These are phyloP conservation scores for Chrysotoxum bicinctum DNA, from an alignment of 2,888 invertebrate species.

Conservation along the genomic window DNA sequence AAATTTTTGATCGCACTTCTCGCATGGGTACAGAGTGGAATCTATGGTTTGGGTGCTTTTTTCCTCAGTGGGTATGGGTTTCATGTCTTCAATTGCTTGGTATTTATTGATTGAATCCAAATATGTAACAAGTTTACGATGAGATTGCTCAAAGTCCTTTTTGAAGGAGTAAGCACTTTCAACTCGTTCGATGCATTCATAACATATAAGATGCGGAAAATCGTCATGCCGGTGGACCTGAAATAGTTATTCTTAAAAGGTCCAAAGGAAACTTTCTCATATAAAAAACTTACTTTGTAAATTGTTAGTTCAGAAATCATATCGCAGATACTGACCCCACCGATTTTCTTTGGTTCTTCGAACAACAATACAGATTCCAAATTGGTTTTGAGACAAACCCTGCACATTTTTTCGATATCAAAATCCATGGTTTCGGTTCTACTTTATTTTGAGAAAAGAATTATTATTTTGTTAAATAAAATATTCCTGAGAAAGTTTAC, in stretches of 20 bases:
- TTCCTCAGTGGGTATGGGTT: slow-evolving; percentile 61
- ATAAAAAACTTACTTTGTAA: slow-evolving; percentile 71
- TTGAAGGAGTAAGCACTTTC: slow-evolving; percentile 79
- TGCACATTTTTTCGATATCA: slow-evolving; percentile 77
- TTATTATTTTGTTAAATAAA: neutral
- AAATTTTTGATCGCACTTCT: slow-evolving; percentile 78
- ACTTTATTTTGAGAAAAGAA: neutral
- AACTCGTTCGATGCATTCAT: slow-evolving; percentile 77
- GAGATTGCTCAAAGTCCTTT: slow-evolving; percentile 78
- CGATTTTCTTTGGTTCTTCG: slow-evolving; percentile 75
- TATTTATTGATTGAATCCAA: slow-evolving; percentile 67
- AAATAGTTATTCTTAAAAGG: neutral
- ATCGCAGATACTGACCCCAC: slow-evolving; percentile 75
- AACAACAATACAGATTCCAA: slow-evolving; percentile 77
- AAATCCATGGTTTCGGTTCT: slow-evolving; percentile 28
- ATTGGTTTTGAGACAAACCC: slow-evolving; percentile 78
- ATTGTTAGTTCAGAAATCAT: slow-evolving; percentile 78
- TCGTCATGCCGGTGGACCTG: slow-evolving; percentile 81
- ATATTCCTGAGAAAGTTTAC: slow-evolving; percentile 18
- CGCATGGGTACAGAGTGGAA: slow-evolving; percentile 77
- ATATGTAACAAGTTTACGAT: slow-evolving; percentile 76
- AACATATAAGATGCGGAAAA: slow-evolving; percentile 79
- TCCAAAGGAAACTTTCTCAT: neutral
- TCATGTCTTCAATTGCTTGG: neutral
- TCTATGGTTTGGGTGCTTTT: slow-evolving; percentile 78